Evolutionary conservation across 2,797 vertebrate genomes (phyloP).

Genomic region (Lemur catta): DNA sequence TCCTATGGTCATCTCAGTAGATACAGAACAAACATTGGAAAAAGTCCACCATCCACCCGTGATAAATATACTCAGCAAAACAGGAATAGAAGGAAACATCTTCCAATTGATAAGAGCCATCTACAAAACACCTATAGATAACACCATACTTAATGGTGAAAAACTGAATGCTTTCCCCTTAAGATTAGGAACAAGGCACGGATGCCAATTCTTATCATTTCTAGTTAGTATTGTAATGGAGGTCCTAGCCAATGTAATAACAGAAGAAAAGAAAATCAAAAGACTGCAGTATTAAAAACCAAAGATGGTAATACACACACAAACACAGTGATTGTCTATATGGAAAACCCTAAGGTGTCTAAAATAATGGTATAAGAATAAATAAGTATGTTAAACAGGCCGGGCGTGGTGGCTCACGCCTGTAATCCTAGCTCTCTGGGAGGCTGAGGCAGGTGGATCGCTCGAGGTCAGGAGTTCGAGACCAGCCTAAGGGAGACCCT

Average conservation of each 20-base stretch:
- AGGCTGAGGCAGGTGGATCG: too few relatives aligned
- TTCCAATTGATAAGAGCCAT: not conserved
- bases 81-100: not conserved
- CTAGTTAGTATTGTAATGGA: not conserved
- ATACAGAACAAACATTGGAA: not conserved
- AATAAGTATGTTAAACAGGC: not conserved
- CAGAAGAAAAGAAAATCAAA: not conserved
- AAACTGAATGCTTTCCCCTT: not conserved
- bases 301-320: not conserved
- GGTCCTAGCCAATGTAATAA: not conserved
- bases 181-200: not conserved
- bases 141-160: not conserved
- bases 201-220: not conserved
- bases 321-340: not conserved
- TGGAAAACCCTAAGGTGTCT: not conserved
- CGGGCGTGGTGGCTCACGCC: too few relatives aligned
- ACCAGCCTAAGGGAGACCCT: too few relatives aligned
- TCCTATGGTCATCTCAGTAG: not conserved
- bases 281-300: not conserved
- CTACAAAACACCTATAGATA: not conserved
- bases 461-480: too few relatives aligned
- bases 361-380: not conserved
- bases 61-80: not conserved
- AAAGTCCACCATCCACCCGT: not conserved
- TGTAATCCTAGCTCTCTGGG: too few relatives aligned